phyloP scores from a whole-genome alignment of 2,888 invertebrate species.

The Eumacrocentrus americanus region DNA sequence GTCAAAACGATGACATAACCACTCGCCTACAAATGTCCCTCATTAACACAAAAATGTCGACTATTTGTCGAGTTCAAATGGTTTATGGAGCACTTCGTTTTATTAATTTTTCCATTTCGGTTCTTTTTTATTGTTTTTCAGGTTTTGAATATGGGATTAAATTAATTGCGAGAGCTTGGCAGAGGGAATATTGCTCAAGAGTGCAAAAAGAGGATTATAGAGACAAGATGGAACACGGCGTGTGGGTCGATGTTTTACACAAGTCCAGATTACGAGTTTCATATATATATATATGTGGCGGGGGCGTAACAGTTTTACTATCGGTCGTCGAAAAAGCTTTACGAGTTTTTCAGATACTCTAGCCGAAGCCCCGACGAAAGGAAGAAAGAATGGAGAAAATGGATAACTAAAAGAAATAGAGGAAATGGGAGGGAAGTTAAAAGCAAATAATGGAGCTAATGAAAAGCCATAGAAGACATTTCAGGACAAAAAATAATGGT shows the following conservation, averaged over 20 bases:
- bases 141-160: background rate
- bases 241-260: conserved; percentile 13
- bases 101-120: background rate
- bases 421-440: conserved; percentile 9
- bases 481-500: background rate
- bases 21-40: background rate
- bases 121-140: background rate
- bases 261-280: background rate
- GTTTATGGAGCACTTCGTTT: background rate
- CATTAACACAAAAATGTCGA: background rate
- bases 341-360: conserved; percentile 22
- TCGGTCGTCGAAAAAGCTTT: conserved; percentile 28
- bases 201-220: background rate
- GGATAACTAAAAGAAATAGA: conserved; percentile 3
- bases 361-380: conserved; percentile 12
- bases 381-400: background rate
- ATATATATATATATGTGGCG: conserved; percentile 1
- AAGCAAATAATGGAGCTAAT: conserved; percentile 6
- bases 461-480: background rate
- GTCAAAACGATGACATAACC: background rate
- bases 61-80: too few species aligned
- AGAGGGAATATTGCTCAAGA: background rate
- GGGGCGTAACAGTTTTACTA: conserved; percentile 31
- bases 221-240: background rate
- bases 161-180: background rate